Evolutionary conservation across 2,113 vertebrate species (phyloP), one percentile per base, ranked within the genome.

Genomic region (Cathartes aura): DNA sequence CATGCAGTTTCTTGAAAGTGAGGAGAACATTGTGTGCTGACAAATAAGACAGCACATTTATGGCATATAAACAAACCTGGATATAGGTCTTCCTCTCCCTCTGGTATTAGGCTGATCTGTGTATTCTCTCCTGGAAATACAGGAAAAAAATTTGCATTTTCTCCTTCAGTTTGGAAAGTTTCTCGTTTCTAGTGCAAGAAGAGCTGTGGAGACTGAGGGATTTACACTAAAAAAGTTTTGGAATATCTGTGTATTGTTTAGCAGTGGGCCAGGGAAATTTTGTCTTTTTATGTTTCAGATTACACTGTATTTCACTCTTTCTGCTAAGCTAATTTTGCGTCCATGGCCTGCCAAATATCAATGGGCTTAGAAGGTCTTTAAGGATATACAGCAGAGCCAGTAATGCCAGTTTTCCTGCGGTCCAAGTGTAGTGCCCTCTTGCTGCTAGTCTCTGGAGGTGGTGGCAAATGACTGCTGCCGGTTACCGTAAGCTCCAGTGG

Each of bases 401-500:
- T 73, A 55, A 50, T 48, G 63, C 48, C 2, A 1, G 40, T 92
- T 95, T 75, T 47, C 27, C 52, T 87, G 81, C 1, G 0, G n/a
- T 45, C 32, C 45, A 26, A 5, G 24, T 6, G 18, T 8, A 26
- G 64, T 68, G 53, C 55, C 36, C 26, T 52, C 21, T 38, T 56
- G 34, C 38, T 93, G 52, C 52, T 63, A 20, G 8, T 48, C 23
- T 59, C n/a, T 3, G 1, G 18, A 6, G 3, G 1, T 55, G 40
- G 30, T 63, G 56, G 45, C 62, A 70, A 68, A 29, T 43, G 38
- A 4, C 55, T 68, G 23, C 62, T 63, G 21, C 55, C 4, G 4
- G 16, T 43, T 42, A 9, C 24, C 1, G 2, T 19, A 24, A 62
- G 45, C n/a, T 11, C 30, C 0, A 0, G 15, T 42, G 63, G 34